These are phyloP conservation scores for Kryptolebias ocellatus DNA, from an alignment of 2,797 vertebrate genomes.

Conservation along the genomic window DNA sequence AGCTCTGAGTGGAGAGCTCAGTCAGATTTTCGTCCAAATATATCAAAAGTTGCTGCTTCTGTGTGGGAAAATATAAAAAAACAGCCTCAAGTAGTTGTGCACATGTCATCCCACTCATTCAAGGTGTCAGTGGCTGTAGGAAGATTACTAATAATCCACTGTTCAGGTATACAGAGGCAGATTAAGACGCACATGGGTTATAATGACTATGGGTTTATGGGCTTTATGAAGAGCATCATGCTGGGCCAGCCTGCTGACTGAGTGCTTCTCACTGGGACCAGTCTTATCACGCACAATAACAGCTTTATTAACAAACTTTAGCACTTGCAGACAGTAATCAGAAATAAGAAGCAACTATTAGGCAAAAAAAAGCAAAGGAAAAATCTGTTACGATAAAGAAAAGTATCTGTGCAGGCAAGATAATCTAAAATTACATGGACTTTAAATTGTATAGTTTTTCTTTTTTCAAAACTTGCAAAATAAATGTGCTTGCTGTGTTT, in stretches of 20 bases:
- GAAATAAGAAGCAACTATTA: not conserved
- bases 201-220: constrained; percentile 57
- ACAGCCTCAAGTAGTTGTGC: not conserved
- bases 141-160: constrained; percentile 81
- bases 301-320: constrained; percentile 15
- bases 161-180: constrained; percentile 61
- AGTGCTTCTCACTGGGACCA: constrained; percentile 39
- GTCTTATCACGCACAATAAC: constrained; percentile 8
- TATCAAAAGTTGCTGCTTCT: too few relatives aligned
- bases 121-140: constrained; percentile 48
- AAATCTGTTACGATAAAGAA: too few relatives aligned
- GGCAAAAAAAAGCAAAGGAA: not conserved
- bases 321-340: not conserved
- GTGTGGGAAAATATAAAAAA: not conserved
- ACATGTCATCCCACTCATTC: constrained; percentile 18
- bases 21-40: too few relatives aligned
- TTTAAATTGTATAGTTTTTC: too few relatives aligned
- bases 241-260: constrained; percentile 61
- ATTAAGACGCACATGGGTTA: constrained; percentile 65
- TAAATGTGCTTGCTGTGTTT: too few relatives aligned
- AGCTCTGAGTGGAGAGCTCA: too few relatives aligned
- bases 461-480: too few relatives aligned
- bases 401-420: too few relatives aligned
- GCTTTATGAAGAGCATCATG: constrained; percentile 55
- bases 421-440: too few relatives aligned